Conservation (phyloP, 2,888 invertebrate genomes). For the Euplexia lucipara region DNA sequence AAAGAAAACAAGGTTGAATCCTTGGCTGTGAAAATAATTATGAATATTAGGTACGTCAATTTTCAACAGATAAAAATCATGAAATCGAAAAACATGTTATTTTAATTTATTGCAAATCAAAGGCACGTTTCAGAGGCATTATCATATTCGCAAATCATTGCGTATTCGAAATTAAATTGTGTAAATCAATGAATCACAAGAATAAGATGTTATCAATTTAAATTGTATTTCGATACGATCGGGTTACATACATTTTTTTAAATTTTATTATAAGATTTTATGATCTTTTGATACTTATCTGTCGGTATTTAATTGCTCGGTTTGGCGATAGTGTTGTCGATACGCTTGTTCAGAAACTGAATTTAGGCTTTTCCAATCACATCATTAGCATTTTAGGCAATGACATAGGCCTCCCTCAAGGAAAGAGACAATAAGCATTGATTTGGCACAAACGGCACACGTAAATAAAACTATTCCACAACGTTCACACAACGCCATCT, state of each 20-base stretch:
- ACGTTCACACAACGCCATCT: too few species aligned
- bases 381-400: too few species aligned
- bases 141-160: constrained; percentile 11
- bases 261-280: constrained; percentile 29
- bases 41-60: constrained; percentile 24
- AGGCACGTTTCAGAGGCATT: constrained; percentile 17
- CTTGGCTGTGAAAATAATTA: constrained; percentile 43
- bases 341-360: too few species aligned
- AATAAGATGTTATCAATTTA: constrained; percentile 18
- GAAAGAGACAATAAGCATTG: too few species aligned
- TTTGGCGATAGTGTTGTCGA: constrained; percentile 1
- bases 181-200: constrained; percentile 40
- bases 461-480: too few species aligned
- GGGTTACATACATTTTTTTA: constrained; percentile 7
- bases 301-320: constrained; percentile 13
- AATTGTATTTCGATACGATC: constrained; percentile 36
- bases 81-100: constrained; percentile 28
- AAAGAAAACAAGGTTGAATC: constrained; percentile 18
- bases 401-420: too few species aligned
- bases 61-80: constrained; percentile 15
- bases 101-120: constrained; percentile 14
- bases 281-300: constrained; percentile 23
- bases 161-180: constrained; percentile 21
- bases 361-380: too few species aligned
- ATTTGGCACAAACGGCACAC: too few species aligned